Evolutionary conservation across 2,888 invertebrate genomes (phyloP), one percentile per base, ranked within the genome.

Genomic region (Lasioglossum oenotherae): DNA sequence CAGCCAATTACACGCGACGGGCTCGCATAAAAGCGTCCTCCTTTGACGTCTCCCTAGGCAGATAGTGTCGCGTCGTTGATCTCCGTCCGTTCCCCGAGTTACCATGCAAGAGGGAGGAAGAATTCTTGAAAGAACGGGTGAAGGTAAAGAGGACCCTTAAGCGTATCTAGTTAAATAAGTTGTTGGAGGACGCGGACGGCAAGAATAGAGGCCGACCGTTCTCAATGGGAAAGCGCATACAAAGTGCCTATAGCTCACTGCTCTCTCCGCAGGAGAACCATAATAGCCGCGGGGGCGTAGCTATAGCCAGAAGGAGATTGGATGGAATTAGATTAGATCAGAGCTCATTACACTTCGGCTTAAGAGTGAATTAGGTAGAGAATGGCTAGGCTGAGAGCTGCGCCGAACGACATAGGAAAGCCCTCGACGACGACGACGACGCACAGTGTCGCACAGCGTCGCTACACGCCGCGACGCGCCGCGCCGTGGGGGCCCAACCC

Each of bases 301-400:
- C 77, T 74, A 84, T 85, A 86, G 81, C 82, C 64, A 41, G 69
- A 73, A 84, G 85, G 83, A 91, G 86, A 87, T 89, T 85, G 88
- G 87, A 87, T 75, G 83, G 87, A 88, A 91, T 89, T 91, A 89
- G 88, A 89, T 91, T 90, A 91, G 87, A 91, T 90, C 89, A 84
- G 91, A 86, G 85, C 91, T 90, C 89, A 87, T 90, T 91, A 88
- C 84, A 78, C 73, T 77, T 84, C 6, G 82, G 85, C 88, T 91
- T 87, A 88, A 89, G 86, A 85, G 88, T 80, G 91, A 90, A 88
- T 89, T 87, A 88, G 84, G 46, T 78, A 74, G 80, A 82, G 86
- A 87, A 83, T 81, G 77, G 75, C 41, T 73, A 49, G 46, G 46
- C 46, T 2, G 41, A 31, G 82, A n/a, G 67, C 69, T 38, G 57